Percentiles rank a stretch among this genome's conserved stretches.
These are phyloP conservation scores for Caenorhabditis panamensis DNA, from an alignment of 2,888 invertebrate genomes.

Conservation along the genomic window DNA sequence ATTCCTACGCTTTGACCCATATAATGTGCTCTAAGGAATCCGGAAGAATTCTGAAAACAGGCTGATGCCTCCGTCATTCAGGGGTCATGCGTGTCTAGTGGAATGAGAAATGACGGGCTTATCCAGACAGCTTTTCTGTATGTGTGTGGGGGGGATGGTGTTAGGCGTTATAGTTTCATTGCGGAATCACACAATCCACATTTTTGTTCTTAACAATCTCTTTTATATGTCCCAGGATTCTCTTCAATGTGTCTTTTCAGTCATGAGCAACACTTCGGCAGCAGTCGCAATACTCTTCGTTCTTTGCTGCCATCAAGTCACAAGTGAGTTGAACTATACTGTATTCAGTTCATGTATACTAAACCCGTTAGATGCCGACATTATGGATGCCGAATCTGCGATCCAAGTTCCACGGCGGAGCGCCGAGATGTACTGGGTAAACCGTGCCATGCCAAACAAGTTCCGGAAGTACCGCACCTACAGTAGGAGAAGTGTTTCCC, in stretches of 20 bases:
- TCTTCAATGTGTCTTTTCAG: no score
- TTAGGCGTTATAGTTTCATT: not conserved
- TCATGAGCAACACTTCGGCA: conserved; percentile 55
- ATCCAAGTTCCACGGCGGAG: conserved; percentile 61
- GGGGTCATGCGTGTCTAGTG: no score
- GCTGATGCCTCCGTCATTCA: no score
- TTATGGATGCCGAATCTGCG: conserved; percentile 58
- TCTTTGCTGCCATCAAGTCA: conserved; percentile 57
- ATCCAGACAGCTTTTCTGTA: not conserved
- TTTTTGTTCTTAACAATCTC: no score
- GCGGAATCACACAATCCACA: not conserved
- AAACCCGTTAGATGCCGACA: conserved; percentile 50
- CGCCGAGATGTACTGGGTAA: conserved; percentile 65
- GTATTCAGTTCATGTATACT: no score
- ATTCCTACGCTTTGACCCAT: no score
- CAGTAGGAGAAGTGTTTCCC: conserved; percentile 56
- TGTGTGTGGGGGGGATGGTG: no score
- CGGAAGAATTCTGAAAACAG: no score
- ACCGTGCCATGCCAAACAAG: conserved; percentile 64
- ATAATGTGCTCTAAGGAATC: no score
- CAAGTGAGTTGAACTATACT: conserved; percentile 40
- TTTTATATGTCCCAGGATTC: no score
- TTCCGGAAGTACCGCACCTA: conserved; percentile 62
- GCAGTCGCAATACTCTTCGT: conserved; percentile 61
- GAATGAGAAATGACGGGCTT: no score